Conservation (phyloP, 2,797 vertebrate genomes). For the Taenioides sp. region DNA sequence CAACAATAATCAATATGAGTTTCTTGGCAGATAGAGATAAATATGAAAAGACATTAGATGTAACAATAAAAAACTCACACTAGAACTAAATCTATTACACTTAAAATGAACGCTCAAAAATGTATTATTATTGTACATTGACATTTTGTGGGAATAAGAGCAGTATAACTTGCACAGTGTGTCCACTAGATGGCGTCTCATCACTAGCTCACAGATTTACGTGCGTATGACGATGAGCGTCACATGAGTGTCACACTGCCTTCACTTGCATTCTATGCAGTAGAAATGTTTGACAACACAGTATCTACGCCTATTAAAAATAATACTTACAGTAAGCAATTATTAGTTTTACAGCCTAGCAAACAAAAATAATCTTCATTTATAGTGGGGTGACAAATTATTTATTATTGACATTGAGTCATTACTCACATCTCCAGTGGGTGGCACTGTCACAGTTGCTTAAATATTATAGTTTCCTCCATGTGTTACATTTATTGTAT, state of each 20-base stretch:
- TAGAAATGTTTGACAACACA: background rate
- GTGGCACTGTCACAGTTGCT: constrained; percentile 26
- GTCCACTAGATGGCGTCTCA: constrained; percentile 69
- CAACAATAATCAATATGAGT: background rate
- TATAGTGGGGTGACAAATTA: background rate
- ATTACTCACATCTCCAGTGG: background rate
- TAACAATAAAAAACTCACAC: background rate
- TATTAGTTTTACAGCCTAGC: background rate
- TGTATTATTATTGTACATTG: background rate
- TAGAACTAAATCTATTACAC: background rate
- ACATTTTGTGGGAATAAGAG: background rate
- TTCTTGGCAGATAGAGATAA: background rate
- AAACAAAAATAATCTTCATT: background rate
- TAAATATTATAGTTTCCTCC: constrained; percentile 21
- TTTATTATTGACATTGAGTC: background rate
- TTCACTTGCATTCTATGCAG: background rate
- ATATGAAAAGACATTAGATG: background rate
- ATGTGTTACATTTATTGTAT: constrained; percentile 29
- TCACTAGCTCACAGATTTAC: constrained; percentile 31
- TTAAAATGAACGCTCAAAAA: background rate
- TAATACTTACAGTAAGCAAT: no score
- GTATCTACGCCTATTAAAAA: background rate
- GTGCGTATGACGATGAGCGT: constrained; percentile 16
- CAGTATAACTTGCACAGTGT: constrained; percentile 11
- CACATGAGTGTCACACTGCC: constrained; percentile 14